Conservation (phyloP, 1,140 invertebrate species). For the Penaeus japonicus region DNA sequence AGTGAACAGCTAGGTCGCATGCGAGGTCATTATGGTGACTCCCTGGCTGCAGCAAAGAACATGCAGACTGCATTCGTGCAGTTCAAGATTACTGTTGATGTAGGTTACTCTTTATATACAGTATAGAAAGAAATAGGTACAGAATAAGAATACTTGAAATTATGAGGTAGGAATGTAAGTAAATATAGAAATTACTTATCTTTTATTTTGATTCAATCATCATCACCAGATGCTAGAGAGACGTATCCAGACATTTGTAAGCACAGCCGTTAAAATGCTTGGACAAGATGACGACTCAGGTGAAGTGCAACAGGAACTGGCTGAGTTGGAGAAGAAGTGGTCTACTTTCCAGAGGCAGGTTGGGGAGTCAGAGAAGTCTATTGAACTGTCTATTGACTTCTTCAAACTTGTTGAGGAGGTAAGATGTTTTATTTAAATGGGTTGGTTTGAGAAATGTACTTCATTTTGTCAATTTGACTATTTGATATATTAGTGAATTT, state of each 20-base stretch:
- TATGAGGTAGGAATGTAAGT: too few relatives aligned
- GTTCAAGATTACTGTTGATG: slow-evolving; percentile 82
- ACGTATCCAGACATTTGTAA: slow-evolving; percentile 77
- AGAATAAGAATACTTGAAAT: too few relatives aligned
- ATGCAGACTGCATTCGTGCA: slow-evolving; percentile 77
- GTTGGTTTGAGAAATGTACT: not conserved
- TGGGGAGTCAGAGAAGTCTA: slow-evolving; percentile 70
- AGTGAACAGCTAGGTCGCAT: slow-evolving; percentile 72
- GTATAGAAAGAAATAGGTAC: too few relatives aligned
- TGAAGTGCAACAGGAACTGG: slow-evolving; percentile 72
- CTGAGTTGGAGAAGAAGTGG: slow-evolving; percentile 76
- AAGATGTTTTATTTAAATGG: slow-evolving; percentile 45
- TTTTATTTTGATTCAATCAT: too few relatives aligned
- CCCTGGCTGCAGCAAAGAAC: slow-evolving; percentile 73
- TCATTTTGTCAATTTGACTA: not conserved
- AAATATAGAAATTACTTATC: too few relatives aligned
- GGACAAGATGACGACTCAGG: slow-evolving; percentile 61
- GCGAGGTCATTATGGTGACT: slow-evolving; percentile 77
- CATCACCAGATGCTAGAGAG: slow-evolving; percentile 72
- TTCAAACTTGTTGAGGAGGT: slow-evolving; percentile 72
- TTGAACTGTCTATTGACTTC: slow-evolving; percentile 70
- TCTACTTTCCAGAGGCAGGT: slow-evolving; percentile 76
- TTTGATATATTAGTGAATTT: too few relatives aligned
- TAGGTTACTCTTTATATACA: slow-evolving; percentile 64
- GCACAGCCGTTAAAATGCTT: slow-evolving; percentile 74